Base-by-base conservation (phyloP, 2,797 vertebrate genomes). In the Dendrocincla fuliginosa region DNA sequence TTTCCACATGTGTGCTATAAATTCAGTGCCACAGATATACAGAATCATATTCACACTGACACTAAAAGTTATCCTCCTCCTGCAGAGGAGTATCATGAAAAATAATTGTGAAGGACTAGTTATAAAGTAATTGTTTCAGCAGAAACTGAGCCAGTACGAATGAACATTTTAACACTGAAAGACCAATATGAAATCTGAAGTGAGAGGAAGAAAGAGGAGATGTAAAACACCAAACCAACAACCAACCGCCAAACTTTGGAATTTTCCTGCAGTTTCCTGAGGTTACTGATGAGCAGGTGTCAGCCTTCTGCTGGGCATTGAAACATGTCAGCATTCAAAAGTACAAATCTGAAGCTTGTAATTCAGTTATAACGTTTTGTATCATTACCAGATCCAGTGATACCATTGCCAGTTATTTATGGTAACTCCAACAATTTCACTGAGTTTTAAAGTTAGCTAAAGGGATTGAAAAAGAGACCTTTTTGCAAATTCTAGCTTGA, bases 61-160 rank as follows among this genome's bases (percentile, higher is more conserved):
- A 90, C 92, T 93, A 95, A 89, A 96, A 97, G 93, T 96, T 90
- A 18, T 79, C 83, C 93, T 96, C 92, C 94, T 97, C 25, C 77
- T 95, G 74, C 90, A 96, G 94, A 94, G 94, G 92, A 95, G 87
- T 94, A 91, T 87, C 47, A 53, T 9, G 25, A 94, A 95, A 96
- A 95, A 91, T 87, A 94, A 93, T 84, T 94, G 84, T 74, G 89
- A 93, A 88, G 70, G 46, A 69, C 76, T 87, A 79, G 55, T 88
- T 90, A 91, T 97, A 94, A 96, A 95, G 74, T 88, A 91, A 90
- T 96, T 94, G 90, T 97, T 55, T 96, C 73, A 87, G 81, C 86
- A 94, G 90, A 95, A 95, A 95, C 60, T 15, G 41, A 73, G 44
- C 49, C 59, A 39, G 70, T 94, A 89, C 78, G 90, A 87, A 64